A percentile compares a stretch with the other conserved stretches of the same genome.
Conservation (phyloP, 1,140 invertebrate genomes). For the Diuraphis noxia region DNA sequence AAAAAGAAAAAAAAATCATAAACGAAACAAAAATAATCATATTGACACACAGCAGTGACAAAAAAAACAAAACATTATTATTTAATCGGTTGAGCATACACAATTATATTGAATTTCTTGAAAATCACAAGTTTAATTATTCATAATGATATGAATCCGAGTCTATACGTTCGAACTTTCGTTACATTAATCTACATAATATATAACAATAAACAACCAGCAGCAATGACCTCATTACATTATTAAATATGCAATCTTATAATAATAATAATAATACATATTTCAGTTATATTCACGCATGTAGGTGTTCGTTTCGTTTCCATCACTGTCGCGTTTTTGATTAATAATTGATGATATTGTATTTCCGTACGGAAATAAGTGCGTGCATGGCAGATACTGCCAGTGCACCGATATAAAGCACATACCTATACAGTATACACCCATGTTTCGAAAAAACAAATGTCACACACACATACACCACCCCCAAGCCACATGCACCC, state of each 20-base stretch:
- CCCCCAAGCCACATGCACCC: background rate
- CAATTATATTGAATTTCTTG: background rate
- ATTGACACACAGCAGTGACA: background rate
- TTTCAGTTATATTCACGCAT: background rate
- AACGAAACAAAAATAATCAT: constrained; percentile 4
- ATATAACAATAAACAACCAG: background rate
- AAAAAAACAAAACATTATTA: background rate
- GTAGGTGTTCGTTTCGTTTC: background rate
- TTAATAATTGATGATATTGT: constrained; percentile 48
- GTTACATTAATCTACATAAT: background rate
- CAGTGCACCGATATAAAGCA: background rate
- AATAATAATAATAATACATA: background rate
- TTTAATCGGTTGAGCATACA: constrained; percentile 5
- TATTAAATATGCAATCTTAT: background rate
- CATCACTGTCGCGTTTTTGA: constrained; percentile 41
- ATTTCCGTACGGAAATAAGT: constrained; percentile 41
- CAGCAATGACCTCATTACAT: background rate
- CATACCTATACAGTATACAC: background rate
- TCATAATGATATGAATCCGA: background rate
- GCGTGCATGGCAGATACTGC: background rate
- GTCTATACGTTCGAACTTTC: background rate
- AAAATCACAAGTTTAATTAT: background rate
- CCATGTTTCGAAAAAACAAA: constrained; percentile 43
- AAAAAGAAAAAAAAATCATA: background rate
- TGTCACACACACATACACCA: background rate